Evolutionary conservation across 23 tunicate genomes (phyloP).

Genomic region (Corella eumyota): DNA sequence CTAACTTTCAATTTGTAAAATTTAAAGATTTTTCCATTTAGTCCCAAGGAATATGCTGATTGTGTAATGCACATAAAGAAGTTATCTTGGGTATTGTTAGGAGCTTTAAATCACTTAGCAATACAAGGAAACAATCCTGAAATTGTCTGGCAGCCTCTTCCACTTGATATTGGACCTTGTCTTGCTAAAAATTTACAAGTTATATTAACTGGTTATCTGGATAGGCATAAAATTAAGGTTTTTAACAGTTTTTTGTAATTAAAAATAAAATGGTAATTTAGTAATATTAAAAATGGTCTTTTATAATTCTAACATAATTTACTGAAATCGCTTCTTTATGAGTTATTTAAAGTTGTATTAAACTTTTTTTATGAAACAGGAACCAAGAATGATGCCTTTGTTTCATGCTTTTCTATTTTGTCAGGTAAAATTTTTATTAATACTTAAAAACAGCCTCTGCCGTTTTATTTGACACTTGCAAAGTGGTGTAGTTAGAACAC

Average conservation of each 20-base stretch:
- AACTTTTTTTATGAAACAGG: background rate
- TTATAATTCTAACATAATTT: background rate
- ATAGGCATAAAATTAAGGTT: slow-evolving; percentile 38
- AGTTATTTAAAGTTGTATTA: too few relatives aligned
- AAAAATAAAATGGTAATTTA: too few relatives aligned
- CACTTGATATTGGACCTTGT: slow-evolving; percentile 14
- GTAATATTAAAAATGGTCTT: background rate
- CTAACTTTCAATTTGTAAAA: too few relatives aligned
- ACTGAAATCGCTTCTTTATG: background rate
- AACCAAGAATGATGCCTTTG: slow-evolving; percentile 13
- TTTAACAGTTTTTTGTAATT: too few relatives aligned
- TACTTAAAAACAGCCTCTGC: background rate
- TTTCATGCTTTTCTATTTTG: slow-evolving; percentile 58
- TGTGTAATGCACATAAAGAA: slow-evolving; percentile 45
- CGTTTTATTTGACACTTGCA: background rate
- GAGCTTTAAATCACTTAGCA: slow-evolving; percentile 42
- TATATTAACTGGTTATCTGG: slow-evolving; percentile 42
- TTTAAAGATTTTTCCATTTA: slow-evolving; percentile 3
- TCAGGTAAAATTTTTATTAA: slow-evolving; percentile 29
- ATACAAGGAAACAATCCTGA: slow-evolving; percentile 10
- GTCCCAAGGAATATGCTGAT: slow-evolving; percentile 53
- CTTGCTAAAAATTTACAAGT: slow-evolving; percentile 61
- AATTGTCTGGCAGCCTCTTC: slow-evolving; percentile 46
- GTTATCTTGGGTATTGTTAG: slow-evolving; percentile 69
- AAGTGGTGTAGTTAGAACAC: too few relatives aligned